phyloP scores from a whole-genome alignment of 2,888 invertebrate species.

The Papilio demoleus region DNA sequence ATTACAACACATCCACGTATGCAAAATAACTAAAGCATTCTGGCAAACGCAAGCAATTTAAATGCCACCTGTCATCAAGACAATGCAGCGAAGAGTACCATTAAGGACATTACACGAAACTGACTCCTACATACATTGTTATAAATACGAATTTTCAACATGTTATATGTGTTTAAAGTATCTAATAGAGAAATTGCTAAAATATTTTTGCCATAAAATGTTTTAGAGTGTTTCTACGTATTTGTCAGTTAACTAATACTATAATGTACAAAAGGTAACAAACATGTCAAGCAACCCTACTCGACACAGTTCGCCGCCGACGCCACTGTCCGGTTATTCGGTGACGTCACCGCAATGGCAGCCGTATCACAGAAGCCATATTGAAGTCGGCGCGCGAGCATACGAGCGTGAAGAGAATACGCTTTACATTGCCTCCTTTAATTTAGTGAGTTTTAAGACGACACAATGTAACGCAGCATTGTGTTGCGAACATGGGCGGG shows the following conservation, averaged over 20 bases:
- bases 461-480: conserved; percentile 51
- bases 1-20: not conserved
- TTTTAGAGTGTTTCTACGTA: conserved; percentile 1
- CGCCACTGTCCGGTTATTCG: conserved; percentile 64
- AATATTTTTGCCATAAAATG: not conserved
- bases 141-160: not conserved
- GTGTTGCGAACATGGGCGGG: conserved; percentile 49
- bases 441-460: conserved; percentile 52
- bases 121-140: not conserved
- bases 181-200: not conserved
- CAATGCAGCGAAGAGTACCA: conserved; percentile 3
- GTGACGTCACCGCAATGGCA: conserved; percentile 76
- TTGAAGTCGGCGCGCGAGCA: conserved; percentile 53
- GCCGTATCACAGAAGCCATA: conserved; percentile 75
- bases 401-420: conserved; percentile 54
- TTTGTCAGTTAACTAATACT: conserved; percentile 2
- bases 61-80: conserved; percentile 27
- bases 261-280: conserved; percentile 26
- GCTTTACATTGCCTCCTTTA: conserved; percentile 62
- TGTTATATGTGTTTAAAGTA: not conserved
- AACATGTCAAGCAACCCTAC: conserved; percentile 31
- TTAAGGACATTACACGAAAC: conserved; percentile 11
- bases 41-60: conserved; percentile 19
- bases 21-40: conserved; percentile 15
- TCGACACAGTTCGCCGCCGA: conserved; percentile 39